These are phyloP conservation scores for Stenodema calcarata DNA, from an alignment of 2,888 invertebrate species.

Conservation along the genomic window DNA sequence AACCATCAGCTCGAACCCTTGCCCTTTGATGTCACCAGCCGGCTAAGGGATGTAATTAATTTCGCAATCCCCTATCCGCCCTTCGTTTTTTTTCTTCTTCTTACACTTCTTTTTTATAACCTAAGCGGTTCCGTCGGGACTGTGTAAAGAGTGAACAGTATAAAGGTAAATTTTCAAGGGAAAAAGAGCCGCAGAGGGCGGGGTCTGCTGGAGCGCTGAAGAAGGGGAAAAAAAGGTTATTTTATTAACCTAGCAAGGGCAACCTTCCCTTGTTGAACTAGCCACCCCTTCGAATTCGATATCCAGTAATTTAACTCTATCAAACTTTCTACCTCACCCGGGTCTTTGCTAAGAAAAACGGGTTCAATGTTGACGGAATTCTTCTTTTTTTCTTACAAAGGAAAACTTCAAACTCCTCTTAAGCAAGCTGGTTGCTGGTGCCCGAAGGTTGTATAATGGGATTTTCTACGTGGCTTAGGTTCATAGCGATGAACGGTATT, in stretches of 20 bases:
- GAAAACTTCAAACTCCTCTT: no score
- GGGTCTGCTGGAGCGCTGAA: neutral
- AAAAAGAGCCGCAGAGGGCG: neutral
- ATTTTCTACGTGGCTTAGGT: no score
- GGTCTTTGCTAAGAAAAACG: neutral
- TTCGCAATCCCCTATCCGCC: neutral
- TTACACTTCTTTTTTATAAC: neutral
- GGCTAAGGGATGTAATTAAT: slow-evolving; percentile 29
- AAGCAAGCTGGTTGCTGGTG: no score
- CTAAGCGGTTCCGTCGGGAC: neutral
- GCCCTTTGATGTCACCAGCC: slow-evolving; percentile 5
- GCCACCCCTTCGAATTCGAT: neutral
- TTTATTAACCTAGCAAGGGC: slow-evolving; percentile 9
- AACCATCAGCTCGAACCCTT: neutral
- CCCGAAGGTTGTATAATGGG: no score
- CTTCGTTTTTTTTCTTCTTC: neutral
- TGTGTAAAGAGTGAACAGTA: neutral
- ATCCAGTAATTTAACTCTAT: neutral
- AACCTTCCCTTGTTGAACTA: slow-evolving; percentile 10
- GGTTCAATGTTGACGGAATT: neutral
- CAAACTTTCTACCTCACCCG: neutral
- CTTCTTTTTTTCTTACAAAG: neutral
- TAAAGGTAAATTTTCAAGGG: neutral
- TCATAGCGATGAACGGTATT: no score
- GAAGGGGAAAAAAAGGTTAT: neutral